Percentiles rank a stretch among this genome's conserved stretches.
phyloP scores from a whole-genome alignment of 2,797 vertebrate species.

The Macroramphosus scolopax region DNA sequence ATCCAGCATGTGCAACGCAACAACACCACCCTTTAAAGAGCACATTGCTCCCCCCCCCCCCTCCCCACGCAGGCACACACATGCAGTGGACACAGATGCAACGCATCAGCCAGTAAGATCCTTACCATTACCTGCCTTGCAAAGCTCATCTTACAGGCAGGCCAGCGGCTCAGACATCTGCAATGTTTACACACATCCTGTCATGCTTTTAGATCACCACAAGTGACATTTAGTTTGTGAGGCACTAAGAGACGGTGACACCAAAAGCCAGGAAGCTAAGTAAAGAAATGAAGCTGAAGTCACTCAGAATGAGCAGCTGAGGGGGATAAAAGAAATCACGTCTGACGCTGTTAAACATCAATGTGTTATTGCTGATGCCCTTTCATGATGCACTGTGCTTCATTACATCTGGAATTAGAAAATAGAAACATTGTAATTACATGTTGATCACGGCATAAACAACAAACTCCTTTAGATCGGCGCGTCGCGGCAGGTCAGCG shows the following conservation, averaged over 20 bases:
- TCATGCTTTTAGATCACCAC: slow-evolving; percentile 73
- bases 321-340: not conserved
- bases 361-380: not conserved
- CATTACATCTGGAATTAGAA: slow-evolving; percentile 1
- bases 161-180: slow-evolving; percentile 95
- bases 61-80: slow-evolving; percentile 27
- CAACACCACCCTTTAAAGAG: slow-evolving; percentile 7
- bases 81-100: slow-evolving; percentile 42
- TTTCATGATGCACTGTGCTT: not conserved
- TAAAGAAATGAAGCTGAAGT: slow-evolving; percentile 42
- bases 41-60: slow-evolving; percentile 11
- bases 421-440: too few relatives aligned
- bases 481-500: too few relatives aligned
- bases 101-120: slow-evolving; percentile 79
- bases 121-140: slow-evolving; percentile 93
- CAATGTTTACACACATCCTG: slow-evolving; percentile 85
- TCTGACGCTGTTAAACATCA: not conserved
- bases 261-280: slow-evolving; percentile 50
- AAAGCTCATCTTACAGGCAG: slow-evolving; percentile 88
- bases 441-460: too few relatives aligned
- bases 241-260: slow-evolving; percentile 45
- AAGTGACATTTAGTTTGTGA: slow-evolving; percentile 47
- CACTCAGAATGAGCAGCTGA: slow-evolving; percentile 20
- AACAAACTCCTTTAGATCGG: too few relatives aligned
- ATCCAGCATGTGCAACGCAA: slow-evolving; percentile 3